These are phyloP conservation scores for Charanyca ferruginea DNA, from an alignment of 2,888 invertebrate genomes.

Conservation along the genomic window DNA sequence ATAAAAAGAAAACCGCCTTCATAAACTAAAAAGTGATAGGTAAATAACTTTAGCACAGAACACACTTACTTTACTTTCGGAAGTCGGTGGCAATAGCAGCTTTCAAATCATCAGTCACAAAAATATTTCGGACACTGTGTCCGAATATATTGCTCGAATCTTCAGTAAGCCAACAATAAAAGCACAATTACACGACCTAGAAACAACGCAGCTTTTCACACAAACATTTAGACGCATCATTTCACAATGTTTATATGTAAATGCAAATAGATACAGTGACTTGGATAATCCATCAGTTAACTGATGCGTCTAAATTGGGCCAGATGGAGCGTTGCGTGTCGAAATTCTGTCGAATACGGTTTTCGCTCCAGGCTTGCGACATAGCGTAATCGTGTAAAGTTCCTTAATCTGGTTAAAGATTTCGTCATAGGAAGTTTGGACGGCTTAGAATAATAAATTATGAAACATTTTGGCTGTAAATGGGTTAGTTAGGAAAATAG, in stretches of 20 bases:
- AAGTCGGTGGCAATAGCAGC: no score
- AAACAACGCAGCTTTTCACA: conserved; percentile 30
- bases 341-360: conserved; percentile 54
- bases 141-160: no score
- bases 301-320: conserved; percentile 59
- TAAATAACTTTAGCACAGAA: no score
- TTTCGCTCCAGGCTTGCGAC: conserved; percentile 51
- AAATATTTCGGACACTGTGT: no score
- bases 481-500: conserved; percentile 37
- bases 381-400: conserved; percentile 39
- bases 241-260: conserved; percentile 58
- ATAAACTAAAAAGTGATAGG: no score
- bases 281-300: conserved; percentile 48
- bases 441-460: conserved; percentile 46
- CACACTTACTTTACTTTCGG: no score
- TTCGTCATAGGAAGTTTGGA: conserved; percentile 61
- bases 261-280: conserved; percentile 59
- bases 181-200: conserved; percentile 3
- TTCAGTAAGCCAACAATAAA: no score
- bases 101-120: no score
- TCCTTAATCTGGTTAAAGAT: conserved; percentile 44
- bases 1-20: no score
- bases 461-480: conserved; percentile 36
- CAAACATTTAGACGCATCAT: conserved; percentile 40
- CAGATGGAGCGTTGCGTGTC: conserved; percentile 49